Percentiles rank a stretch among this genome's conserved stretches.
Evolutionary conservation across 2,888 invertebrate species (phyloP).

Genomic region (Mythimna lalbum): DNA sequence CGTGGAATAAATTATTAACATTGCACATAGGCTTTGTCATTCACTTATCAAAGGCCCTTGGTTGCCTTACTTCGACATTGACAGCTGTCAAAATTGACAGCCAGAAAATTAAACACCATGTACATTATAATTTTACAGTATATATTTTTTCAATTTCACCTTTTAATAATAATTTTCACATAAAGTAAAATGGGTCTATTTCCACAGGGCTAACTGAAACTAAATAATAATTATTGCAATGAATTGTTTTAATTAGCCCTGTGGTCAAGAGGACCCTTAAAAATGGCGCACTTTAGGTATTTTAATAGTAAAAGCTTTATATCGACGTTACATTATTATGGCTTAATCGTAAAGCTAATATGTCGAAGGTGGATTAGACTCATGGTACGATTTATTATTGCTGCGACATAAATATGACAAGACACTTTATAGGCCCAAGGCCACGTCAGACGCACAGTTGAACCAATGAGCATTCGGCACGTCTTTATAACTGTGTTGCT

Average conservation of each 20-base stretch:
- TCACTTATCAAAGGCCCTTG: constrained; percentile 53
- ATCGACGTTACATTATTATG: constrained; percentile 63
- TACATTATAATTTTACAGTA: constrained; percentile 56
- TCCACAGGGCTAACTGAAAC: constrained; percentile 30
- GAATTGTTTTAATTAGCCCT: constrained; percentile 25
- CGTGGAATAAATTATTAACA: constrained; percentile 68
- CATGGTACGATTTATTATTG: constrained; percentile 24
- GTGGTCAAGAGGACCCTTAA: constrained; percentile 17
- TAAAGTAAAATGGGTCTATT: constrained; percentile 22
- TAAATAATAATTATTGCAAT: constrained; percentile 28
- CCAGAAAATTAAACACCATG: constrained; percentile 56
- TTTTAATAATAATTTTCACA: constrained; percentile 25
- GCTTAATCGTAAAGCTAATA: constrained; percentile 65
- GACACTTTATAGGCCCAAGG: constrained; percentile 10
- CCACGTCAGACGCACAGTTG: constrained; percentile 9
- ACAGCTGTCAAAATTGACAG: constrained; percentile 66
- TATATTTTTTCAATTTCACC: constrained; percentile 42
- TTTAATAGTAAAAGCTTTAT: constrained; percentile 47
- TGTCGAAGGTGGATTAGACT: constrained; percentile 50
- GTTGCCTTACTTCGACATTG: constrained; percentile 49
- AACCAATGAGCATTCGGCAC: constrained; percentile 22
- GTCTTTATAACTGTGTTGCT: not conserved
- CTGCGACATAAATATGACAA: constrained; percentile 1
- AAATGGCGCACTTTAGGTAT: constrained; percentile 41
- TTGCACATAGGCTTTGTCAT: constrained; percentile 53